Evolutionary conservation across 2,113 vertebrate genomes (phyloP), one percentile per base, ranked within the genome.

Genomic region (Anser brachyrhynchus): DNA sequence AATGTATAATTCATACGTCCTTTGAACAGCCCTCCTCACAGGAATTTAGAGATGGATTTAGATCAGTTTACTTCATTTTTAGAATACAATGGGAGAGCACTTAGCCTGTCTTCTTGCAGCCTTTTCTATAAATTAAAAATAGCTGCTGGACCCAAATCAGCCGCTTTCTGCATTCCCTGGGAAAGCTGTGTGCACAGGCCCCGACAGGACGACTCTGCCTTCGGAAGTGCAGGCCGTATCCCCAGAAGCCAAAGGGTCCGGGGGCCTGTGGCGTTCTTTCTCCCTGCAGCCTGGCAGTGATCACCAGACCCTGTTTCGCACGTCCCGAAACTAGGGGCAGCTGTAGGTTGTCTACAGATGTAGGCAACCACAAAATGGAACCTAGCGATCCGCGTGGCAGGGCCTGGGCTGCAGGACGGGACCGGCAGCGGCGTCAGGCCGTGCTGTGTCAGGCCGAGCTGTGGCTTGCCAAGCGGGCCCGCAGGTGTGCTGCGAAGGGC

Each of bases 1-100:
- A 83, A 87, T 95, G 78, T 93, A 94, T 96, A 96, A 96, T 96
- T 97, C 67, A 93, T 96, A 76, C 21, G 55, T 92, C 77, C 87
- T 90, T 90, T 94, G 85, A 96, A 90, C 61, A 89, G 83, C 77
- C 28, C 70, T 89, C 76, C 89, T 93, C 74, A 51, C 55, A 93
- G 95, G 89, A 96, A 78, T 91, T 87, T 46, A 91, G 89, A 96
- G 89, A 89, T 94, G 93, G 91, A 83, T 94, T 97, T 91, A 91
- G 89, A 94, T 89, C 55, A 70, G 71, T 74, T 91, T 95, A 71
- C 91, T 95, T 93, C 84, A 87, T 85, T 95, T 96, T 92, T 92
- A 79, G 87, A 89, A 74, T 93, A 96, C 81, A 92, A 79, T 77
- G 81, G 52, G 69, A 62, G 78, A 92, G 87, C 87, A 93, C 92